Base-by-base conservation (phyloP, 2,113 vertebrate species). In the Trinectes maculatus region DNA sequence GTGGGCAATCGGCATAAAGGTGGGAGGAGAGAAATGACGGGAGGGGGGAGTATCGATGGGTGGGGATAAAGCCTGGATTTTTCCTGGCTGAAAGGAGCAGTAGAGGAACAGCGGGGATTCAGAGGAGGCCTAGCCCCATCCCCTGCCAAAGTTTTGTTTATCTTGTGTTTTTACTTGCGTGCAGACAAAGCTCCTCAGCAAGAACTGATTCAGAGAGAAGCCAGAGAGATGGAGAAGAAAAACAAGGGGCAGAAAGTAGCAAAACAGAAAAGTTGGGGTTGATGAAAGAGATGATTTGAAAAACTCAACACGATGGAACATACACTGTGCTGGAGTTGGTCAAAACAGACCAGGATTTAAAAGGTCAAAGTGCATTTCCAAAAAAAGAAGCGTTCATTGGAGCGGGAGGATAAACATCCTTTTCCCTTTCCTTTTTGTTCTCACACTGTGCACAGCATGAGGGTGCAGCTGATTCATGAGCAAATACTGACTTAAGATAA, bases 101-200 rank as follows among this genome's bases (percentile, higher is more conserved):
- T 4, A 71, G 55, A 57, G 22, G 54, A 60, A 39, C 19, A 22
- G 51, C 0, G 34, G 48, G 28, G 31, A 29, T 48, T 59, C 52
- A 44, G 67, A 44, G 29, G 48, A 57, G 60, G 62, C 44, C 40
- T 24, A 21, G 62, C 6, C 3, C 16, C 29, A 28, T 63, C 25
- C 13, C 33, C 65, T 77, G 74, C 73, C 80, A 80, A 69, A 37
- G n/a, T 62, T 77, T 60, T 84, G 79, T 84, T 87, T 72, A 52
- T 65, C 24, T 42, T 71, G 12, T 36, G 48, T 71, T 76, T 65
- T 58, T 58, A 19, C 46, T 71, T 34, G 26, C 59, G 54, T 11
- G 31, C 22, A 8, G 19, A 63, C 67, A 39, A 75, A 82, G 57
- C 65, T 65, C 47, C 72, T 80, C 64, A 69, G 48, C 58, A 59